Percentiles rank a stretch among this genome's conserved stretches.
phyloP scores from a whole-genome alignment of 2,113 vertebrate genomes.

The Poeciliopsis prolifica region DNA sequence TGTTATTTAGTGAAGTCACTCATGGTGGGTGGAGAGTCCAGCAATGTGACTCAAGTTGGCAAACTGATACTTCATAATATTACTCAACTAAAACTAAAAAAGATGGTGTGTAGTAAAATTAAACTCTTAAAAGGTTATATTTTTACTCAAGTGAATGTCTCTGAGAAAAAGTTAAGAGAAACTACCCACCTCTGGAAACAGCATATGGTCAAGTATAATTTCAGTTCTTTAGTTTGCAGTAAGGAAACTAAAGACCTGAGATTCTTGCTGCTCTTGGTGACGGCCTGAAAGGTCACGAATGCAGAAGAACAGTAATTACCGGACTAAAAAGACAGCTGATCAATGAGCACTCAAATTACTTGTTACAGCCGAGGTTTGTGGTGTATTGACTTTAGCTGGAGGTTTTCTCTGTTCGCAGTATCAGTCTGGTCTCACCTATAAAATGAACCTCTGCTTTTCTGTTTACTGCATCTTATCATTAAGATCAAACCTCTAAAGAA shows the following conservation, averaged over 20 bases:
- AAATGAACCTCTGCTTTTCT: neutral
- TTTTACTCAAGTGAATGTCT: too few relatives aligned
- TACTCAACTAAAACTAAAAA: too few relatives aligned
- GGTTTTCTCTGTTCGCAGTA: conserved; percentile 28
- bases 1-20: too few relatives aligned
- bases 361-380: conserved; percentile 33
- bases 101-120: too few relatives aligned
- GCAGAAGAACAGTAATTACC: conserved; percentile 44
- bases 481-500: neutral
- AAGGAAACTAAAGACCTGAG: neutral
- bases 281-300: conserved; percentile 38
- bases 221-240: neutral
- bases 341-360: conserved; percentile 44
- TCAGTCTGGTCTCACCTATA: conserved; percentile 31
- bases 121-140: too few relatives aligned
- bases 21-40: too few relatives aligned
- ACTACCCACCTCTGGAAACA: too few relatives aligned
- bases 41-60: too few relatives aligned
- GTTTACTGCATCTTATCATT: neutral
- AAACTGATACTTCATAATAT: too few relatives aligned
- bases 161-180: too few relatives aligned
- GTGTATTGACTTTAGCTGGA: conserved; percentile 42
- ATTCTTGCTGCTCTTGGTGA: conserved; percentile 39
- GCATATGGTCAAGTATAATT: neutral
- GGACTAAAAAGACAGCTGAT: conserved; percentile 35